Evolutionary conservation across 64 coral and sea anemone species (phyloP).

Genomic region (Dendronephthya gigantea): DNA sequence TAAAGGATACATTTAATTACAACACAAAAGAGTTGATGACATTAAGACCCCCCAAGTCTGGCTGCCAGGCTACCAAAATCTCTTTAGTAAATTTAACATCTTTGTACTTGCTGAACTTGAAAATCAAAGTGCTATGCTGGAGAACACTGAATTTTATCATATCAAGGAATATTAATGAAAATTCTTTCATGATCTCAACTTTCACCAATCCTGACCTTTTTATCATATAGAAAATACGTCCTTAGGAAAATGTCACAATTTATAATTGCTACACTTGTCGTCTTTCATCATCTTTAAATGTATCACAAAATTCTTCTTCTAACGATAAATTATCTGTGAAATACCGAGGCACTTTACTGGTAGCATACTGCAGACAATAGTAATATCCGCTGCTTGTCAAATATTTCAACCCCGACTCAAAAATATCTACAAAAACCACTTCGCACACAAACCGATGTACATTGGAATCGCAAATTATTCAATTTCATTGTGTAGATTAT

Average conservation of each 20-base stretch:
- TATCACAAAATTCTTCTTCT: no score
- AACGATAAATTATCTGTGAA: no score
- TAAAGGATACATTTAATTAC: background rate
- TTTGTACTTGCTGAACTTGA: no score
- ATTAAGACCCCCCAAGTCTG: background rate
- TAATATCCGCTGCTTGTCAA: background rate
- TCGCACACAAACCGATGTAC: no score
- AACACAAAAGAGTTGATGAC: background rate
- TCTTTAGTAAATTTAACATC: no score
- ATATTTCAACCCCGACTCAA: background rate
- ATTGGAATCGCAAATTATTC: background rate
- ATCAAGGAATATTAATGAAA: no score
- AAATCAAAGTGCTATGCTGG: no score
- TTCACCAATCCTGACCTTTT: background rate
- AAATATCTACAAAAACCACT: no score
- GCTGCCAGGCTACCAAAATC: no score
- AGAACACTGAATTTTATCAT: no score
- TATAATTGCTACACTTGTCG: background rate
- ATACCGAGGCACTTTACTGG: background rate
- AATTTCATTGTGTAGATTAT: background rate
- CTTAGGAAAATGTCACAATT: background rate
- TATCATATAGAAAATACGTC: background rate
- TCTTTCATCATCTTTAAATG: background rate
- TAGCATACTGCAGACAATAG: background rate
- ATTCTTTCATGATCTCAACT: no score